Evolutionary conservation across 2,888 invertebrate species (phyloP), one percentile per base, ranked within the genome.

Genomic region (Eucriotettix oculatus): DNA sequence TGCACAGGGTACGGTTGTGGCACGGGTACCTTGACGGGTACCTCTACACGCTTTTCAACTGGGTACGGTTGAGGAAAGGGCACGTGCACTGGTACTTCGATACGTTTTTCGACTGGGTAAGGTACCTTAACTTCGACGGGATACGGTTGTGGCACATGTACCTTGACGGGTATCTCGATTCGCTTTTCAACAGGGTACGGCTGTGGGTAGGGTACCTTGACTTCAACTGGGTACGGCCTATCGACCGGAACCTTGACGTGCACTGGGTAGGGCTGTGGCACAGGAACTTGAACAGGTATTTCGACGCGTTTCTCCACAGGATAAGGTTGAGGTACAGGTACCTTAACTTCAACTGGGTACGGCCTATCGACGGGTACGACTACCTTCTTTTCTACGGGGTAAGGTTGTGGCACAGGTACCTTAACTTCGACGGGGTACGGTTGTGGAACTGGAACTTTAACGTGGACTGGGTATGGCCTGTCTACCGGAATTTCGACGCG

Each of bases 291-390:
- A 29, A 29, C 29, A 7, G 29, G 72, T 1, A 75, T 73, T 64
- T 75, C 48, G 48, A 48, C 9, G 73, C 59, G 82, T 79, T 62
- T 79, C 81, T 63, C 17, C 62, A 66, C 59, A 84, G 81, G 86
- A 43, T 54, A 83, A 12, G 42, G 56, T n/a, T 48, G 48, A 10
- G 54, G 55, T 14, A 61, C 59, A 7, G 56, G 59, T 5, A 61
- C 61, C 58, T 61, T 61, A 40, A 63, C 59, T 1, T 58, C 58
- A 1, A 64, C 64, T 58, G 84, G 82, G 72, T 80, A 80, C 1
- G 74, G 79, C 10, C 86, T 86, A 65, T 85, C 84, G 70, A 81
- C 76, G 3, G 77, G 78, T 62, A 84, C 82, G 80, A 66, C 85
- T 85, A 67, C 86, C 85, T 62, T n/a, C 41, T 56, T 56, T 64